These are phyloP conservation scores for Apostichopus leukothele DNA, from an alignment of 53 echinoderm and acorn worm genomes.

Conservation along the genomic window DNA sequence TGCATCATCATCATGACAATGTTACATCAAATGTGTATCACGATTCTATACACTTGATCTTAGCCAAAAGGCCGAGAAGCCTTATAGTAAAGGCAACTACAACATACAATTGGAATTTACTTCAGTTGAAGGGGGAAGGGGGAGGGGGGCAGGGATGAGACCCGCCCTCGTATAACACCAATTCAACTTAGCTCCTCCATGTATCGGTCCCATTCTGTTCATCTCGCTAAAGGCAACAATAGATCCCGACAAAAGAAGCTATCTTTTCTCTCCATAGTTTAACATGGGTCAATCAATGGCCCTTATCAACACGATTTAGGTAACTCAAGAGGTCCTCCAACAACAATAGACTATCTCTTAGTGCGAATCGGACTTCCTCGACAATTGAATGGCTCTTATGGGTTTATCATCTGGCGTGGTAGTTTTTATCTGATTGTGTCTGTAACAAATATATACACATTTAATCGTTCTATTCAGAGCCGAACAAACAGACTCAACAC, in stretches of 20 bases:
- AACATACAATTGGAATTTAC: no score
- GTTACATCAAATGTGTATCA: no score
- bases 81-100: no score
- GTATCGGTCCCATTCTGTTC: background rate
- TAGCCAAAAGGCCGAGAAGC: no score
- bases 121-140: no score
- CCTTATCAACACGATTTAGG: slow-evolving; percentile 22
- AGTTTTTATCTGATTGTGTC: slow-evolving; percentile 31
- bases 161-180: no score
- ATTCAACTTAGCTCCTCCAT: no score
- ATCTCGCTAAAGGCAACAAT: slow-evolving; percentile 11
- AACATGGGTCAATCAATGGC: slow-evolving; percentile 19
- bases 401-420: background rate
- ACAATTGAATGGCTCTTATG: slow-evolving; percentile 27
- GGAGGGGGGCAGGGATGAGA: no score
- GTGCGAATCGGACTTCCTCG: slow-evolving; percentile 18
- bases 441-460: slow-evolving; percentile 42
- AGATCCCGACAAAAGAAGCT: background rate
- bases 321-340: slow-evolving; percentile 23
- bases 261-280: background rate
- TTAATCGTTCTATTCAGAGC: slow-evolving; percentile 32
- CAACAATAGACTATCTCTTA: slow-evolving; percentile 8
- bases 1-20: no score
- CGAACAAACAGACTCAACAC: slow-evolving; percentile 26
- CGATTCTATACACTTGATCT: no score